Conservation (phyloP, 2,797 vertebrate species). For the Chelon labrosus region DNA sequence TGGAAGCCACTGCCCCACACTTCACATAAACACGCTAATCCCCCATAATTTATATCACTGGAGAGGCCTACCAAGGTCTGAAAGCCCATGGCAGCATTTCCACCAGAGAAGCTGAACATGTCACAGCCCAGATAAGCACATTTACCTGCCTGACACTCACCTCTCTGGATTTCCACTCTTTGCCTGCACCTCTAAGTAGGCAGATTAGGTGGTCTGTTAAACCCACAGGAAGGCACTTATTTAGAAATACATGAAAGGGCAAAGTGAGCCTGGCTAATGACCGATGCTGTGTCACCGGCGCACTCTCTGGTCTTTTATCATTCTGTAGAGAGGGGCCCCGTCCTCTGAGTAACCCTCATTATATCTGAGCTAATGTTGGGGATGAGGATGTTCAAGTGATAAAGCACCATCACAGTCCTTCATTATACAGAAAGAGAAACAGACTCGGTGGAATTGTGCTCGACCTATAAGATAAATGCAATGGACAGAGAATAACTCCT, state of each 20-base stretch:
- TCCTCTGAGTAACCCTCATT: constrained; percentile 86
- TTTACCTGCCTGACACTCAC: constrained; percentile 75
- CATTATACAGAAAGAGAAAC: constrained; percentile 83
- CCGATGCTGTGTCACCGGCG: constrained; percentile 78
- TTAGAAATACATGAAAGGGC: constrained; percentile 85
- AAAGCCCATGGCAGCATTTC: constrained; percentile 53
- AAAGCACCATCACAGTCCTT: constrained; percentile 80
- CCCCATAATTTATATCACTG: constrained; percentile 34
- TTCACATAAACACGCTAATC: constrained; percentile 56
- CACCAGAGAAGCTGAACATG: constrained; percentile 64
- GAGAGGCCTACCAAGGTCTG: constrained; percentile 30
- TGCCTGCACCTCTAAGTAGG: constrained; percentile 73
- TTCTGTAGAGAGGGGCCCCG: constrained; percentile 72
- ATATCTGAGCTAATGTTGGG: constrained; percentile 85
- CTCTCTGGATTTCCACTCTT: constrained; percentile 62
- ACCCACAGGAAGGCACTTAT: constrained; percentile 81
- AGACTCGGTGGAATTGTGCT: constrained; percentile 79
- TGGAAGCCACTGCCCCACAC: constrained; percentile 24
- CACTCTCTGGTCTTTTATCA: constrained; percentile 82
- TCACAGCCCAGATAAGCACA: constrained; percentile 70
- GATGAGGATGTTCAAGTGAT: constrained; percentile 82
- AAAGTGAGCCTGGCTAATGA: constrained; percentile 82
- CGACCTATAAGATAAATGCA: constrained; percentile 81
- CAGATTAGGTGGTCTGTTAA: constrained; percentile 84
- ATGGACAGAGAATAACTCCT: constrained; percentile 76